These are phyloP conservation scores for Octonoba sinensis DNA, from an alignment of 2,888 invertebrate species.

Conservation along the genomic window DNA sequence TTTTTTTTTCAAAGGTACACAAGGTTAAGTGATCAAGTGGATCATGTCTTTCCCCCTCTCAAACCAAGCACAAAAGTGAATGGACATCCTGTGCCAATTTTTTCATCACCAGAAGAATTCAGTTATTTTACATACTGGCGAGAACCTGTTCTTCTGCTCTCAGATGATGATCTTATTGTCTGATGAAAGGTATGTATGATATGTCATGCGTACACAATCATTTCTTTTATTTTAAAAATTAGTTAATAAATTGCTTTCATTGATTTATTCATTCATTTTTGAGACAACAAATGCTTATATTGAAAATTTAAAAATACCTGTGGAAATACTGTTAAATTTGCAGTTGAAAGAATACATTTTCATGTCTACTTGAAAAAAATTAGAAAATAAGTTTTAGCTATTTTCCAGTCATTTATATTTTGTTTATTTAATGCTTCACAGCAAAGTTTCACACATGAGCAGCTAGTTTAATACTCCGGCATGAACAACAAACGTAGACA, in stretches of 20 bases:
- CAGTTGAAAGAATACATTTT: no score
- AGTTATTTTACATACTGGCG: conserved; percentile 94
- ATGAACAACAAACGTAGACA: no score
- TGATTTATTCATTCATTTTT: background rate
- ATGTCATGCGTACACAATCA: background rate
- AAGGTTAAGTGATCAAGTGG: conserved; percentile 92
- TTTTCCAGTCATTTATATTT: no score
- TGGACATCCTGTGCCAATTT: conserved; percentile 68
- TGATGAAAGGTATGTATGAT: conserved; percentile 1
- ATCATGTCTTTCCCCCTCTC: conserved; percentile 89
- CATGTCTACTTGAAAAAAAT: no score
- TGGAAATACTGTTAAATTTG: no score
- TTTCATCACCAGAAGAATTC: conserved; percentile 76
- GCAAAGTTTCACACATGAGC: no score
- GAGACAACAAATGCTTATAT: no score
- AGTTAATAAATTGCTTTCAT: background rate
- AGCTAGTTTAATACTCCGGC: no score
- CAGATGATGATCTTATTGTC: conserved; percentile 32
- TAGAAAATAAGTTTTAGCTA: no score
- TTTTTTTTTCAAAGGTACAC: conserved; percentile 84
- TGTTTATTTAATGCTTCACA: no score
- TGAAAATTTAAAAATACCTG: no score
- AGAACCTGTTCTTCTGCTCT: conserved; percentile 78
- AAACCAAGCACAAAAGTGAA: conserved; percentile 71
- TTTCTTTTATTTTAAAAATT: background rate